phyloP scores from a whole-genome alignment of 2,888 invertebrate species.

The Rugalucina vietnamica region DNA sequence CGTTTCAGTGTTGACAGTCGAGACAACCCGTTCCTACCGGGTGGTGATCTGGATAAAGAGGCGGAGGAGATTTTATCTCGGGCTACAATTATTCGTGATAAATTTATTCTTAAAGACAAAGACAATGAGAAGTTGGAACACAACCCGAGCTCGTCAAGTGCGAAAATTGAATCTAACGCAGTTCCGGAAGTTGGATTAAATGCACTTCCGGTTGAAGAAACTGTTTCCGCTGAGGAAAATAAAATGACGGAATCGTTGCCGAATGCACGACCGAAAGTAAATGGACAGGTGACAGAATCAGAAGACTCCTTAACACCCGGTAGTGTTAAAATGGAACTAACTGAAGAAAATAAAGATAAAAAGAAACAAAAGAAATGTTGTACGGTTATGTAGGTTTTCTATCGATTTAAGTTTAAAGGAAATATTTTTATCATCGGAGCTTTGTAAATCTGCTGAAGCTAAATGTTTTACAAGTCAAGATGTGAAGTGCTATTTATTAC shows the following conservation, averaged over 20 bases:
- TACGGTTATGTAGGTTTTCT: conserved; percentile 67
- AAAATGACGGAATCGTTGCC: conserved; percentile 24
- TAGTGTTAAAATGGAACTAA: conserved; percentile 59
- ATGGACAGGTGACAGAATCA: conserved; percentile 67
- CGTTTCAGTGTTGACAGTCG: conserved; percentile 94
- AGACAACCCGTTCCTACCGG: conserved; percentile 99
- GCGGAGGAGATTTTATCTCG: conserved; percentile 97
- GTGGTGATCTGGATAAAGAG: conserved; percentile 96
- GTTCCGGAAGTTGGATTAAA: conserved; percentile 20
- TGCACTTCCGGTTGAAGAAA: conserved; percentile 52
- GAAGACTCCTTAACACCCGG: conserved; percentile 68
- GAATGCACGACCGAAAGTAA: conserved; percentile 62
- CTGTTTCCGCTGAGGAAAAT: conserved; percentile 53
- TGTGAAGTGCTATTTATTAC: neutral
- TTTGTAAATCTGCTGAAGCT: conserved; percentile 20
- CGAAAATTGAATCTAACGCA: conserved; percentile 11
- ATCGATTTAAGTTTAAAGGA: neutral
- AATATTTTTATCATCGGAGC: conserved; percentile 7
- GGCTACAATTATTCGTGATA: conserved; percentile 81
- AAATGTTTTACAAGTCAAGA: neutral
- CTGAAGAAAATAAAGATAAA: conserved; percentile 69
- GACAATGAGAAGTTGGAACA: conserved; percentile 53
- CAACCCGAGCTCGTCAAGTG: neutral
- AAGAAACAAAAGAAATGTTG: conserved; percentile 78
- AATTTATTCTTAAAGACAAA: conserved; percentile 76